Base-by-base conservation (phyloP, 2,113 vertebrate species). In the Aix galericulata region DNA sequence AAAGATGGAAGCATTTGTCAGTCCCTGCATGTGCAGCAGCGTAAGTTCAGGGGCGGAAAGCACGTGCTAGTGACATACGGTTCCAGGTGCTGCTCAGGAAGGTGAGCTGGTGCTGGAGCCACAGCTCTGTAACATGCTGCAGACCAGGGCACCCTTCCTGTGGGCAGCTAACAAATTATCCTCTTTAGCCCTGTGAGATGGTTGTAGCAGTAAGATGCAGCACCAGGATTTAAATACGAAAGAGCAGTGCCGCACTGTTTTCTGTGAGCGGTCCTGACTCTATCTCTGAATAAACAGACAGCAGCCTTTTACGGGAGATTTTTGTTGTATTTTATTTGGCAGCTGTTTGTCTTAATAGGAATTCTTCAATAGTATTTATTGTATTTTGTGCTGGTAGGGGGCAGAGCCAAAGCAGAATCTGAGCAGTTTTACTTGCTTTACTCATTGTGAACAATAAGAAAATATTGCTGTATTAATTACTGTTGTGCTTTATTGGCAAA, bases 401-500 rank as follows among this genome's bases (percentile, higher is more conserved):
- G 86, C 71, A 94, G 71, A 94, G 91, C 95, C 91, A 91, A 92
- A 93, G 83, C 32, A 6, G 86, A 93, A 92, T 92, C 92, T 71
- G 84, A 94, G 84, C 81, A 82, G 91, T 94, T 96, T 95, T 86
- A 84, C 80, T 96, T 88, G 86, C 90, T 95, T 95, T 95, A 84
- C 86, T 95, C 12, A 13, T 80, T 34, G 1, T 74, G 88, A 95
- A 97, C 92, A 96, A 96, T 86, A 91, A 92, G 93, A 92, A 96
- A 96, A 95, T 96, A 96, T 93, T 95, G 94, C 87, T 95, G 85
- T 94, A 96, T 97, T 97, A 97, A 96, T 96, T 96, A 96, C 94
- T 96, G 93, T 93, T 94, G 82, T 95, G 85, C 89, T 93, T 96
- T 96, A 97, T 95, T 96, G 95, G 92, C 96, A 94, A 94, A 97